Base-by-base conservation (phyloP, 2,113 vertebrate species). In the Epinephelus cyanopodus region DNA sequence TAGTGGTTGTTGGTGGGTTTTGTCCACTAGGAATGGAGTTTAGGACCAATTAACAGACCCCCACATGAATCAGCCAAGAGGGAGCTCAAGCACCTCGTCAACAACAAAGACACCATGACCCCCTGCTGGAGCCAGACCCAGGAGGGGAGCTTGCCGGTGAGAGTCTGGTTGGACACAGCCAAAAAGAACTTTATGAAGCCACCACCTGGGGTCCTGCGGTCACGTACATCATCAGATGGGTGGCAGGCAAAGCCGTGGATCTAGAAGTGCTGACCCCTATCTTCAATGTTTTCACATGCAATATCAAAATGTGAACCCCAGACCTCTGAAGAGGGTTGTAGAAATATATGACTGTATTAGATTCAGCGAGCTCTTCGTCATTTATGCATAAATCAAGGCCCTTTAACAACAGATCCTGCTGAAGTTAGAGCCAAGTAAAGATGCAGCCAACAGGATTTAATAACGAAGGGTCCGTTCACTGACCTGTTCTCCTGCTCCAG, bases 401-500 rank as follows among this genome's bases (percentile, higher is more conserved):
- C 10, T 47, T 11, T 42, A 18, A 27, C 29, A 67, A 6, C 4
- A 4, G 1, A 25, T 74, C 13, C 47, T 39, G 17, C 18, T 10
- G 2, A 42, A n/a, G 60, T 37, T 19, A 37, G 8, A 33, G 54
- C 6, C 33, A 37, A 7, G 47, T 42, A 21, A 54, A 48, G 37
- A 37, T 15, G 64, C 33, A 25, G 62, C 17, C 33, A 3, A 17
- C 27, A 47, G 62, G 9, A 27, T 45, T 11, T 47, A 17, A 69
- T 25, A 21, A 54, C 8, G 13, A 19, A 33, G 54, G 21, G 18
- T 77, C 13, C 1, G 0, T 2, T 17, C 42, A 52, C 92, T 82
- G 81, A 95, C 98, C 97, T 97, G 96, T 99, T 99, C 90, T 99
- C 98, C 91, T 97, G 97, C 92, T 99, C 98, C 92, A 99, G 96